phyloP scores from a whole-genome alignment of 1,140 invertebrate species.

The Archivesica marissinica region DNA sequence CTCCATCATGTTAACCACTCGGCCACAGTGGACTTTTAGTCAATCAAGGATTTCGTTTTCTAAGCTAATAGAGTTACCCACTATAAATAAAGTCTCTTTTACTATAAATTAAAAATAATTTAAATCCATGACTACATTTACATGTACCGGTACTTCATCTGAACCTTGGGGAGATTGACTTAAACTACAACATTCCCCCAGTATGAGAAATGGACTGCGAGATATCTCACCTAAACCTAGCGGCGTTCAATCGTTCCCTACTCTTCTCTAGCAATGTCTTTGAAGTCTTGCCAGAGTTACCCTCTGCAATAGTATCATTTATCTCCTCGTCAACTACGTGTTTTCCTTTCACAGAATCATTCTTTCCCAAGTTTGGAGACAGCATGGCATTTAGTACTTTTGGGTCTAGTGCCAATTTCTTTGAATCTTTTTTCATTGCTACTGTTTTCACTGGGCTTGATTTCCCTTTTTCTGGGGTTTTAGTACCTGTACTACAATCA shows the following conservation, averaged over 20 bases:
- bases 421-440: not conserved
- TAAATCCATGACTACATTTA: no score
- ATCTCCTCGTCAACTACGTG: not conserved
- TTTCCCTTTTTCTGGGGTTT: not conserved
- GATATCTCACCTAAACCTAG: constrained; percentile 83
- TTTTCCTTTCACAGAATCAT: constrained; percentile 25
- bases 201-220: no score
- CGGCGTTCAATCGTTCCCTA: constrained; percentile 73
- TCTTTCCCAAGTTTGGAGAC: not conserved
- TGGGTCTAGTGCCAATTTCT: constrained; percentile 10
- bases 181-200: no score
- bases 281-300: not conserved
- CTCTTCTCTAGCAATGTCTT: constrained; percentile 69
- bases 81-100: no score
- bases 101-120: no score
- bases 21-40: no score
- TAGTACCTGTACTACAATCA: not conserved
- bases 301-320: not conserved
- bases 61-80: no score
- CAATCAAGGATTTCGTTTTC: no score
- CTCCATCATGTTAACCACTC: no score
- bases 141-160: no score
- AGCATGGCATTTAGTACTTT: constrained; percentile 2
- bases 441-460: not conserved
- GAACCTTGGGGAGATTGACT: no score